A percentile compares a stretch with the other conserved stretches of the same genome.
Conservation (phyloP, 30 jellyfish, hydroid and myxozoan genomes). For the Euphysa ruthae region DNA sequence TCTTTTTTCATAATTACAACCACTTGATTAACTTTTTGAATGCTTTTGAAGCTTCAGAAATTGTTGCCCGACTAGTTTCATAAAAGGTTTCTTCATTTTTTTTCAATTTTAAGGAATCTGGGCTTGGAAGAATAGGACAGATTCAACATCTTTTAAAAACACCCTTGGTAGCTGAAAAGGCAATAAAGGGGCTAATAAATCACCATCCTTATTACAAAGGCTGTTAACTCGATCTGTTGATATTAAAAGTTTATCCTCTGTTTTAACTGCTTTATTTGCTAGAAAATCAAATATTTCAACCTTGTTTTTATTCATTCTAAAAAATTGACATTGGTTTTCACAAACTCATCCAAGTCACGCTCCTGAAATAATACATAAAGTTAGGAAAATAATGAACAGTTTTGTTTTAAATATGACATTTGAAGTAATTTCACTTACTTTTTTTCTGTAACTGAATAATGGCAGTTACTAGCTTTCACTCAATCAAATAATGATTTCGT, state of each 20-base stretch:
- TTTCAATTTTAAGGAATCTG: constrained; percentile 25
- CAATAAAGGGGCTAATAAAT: background rate
- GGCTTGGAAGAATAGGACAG: constrained; percentile 22
- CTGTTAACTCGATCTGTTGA: background rate
- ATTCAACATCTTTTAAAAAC: constrained; percentile 7
- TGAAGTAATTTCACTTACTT: no score
- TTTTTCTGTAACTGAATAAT: constrained; percentile 5
- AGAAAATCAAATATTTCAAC: constrained; percentile 28
- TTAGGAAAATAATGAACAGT: no score
- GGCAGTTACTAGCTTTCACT: background rate
- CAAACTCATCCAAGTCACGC: constrained; percentile 27
- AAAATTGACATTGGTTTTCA: constrained; percentile 29
- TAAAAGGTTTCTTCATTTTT: background rate
- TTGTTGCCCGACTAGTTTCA: constrained; percentile 15
- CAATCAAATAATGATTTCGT: background rate
- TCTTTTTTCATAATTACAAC: no score
- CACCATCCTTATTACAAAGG: background rate
- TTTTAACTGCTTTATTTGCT: constrained; percentile 1
- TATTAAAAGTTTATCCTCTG: background rate
- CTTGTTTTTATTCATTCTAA: constrained; percentile 34
- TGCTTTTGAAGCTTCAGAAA: constrained; percentile 21
- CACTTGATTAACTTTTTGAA: no score
- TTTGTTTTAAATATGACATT: no score
- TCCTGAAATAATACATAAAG: constrained; percentile 38
- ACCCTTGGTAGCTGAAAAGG: constrained; percentile 35